Conservation (phyloP, 2,113 vertebrate genomes). For the Nycticebus coucang region DNA sequence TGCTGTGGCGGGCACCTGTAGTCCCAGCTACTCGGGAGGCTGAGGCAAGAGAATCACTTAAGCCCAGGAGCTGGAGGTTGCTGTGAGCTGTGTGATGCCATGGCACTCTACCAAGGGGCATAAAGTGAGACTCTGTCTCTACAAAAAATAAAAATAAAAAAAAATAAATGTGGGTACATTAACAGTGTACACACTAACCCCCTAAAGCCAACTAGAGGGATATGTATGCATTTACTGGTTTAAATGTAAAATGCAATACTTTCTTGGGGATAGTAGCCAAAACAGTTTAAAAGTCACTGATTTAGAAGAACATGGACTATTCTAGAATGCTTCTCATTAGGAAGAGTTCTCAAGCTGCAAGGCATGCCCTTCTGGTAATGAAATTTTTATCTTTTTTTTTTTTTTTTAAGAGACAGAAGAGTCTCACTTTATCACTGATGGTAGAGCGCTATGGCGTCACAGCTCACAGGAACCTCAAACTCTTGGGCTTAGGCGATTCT, state of each 20-base stretch:
- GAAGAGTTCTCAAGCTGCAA: background rate
- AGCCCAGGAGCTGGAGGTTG: no score
- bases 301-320: background rate
- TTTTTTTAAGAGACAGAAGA: no score
- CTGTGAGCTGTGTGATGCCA: no score
- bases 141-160: background rate
- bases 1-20: no score
- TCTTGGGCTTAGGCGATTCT: no score
- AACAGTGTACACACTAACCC: background rate
- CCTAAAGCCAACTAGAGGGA: background rate
- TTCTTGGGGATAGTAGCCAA: background rate
- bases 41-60: no score
- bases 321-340: background rate
- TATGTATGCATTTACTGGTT: background rate
- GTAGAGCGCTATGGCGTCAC: no score
- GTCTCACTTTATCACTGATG: no score
- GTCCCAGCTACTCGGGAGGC: no score
- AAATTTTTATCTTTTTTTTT: background rate
- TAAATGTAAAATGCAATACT: background rate
- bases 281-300: background rate
- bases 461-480: no score
- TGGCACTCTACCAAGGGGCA: no score
- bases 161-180: background rate
- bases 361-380: background rate
- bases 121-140: no score